Base-by-base conservation (phyloP, 1,140 invertebrate genomes). In the Hermatobates lingyangjiaoensis region DNA sequence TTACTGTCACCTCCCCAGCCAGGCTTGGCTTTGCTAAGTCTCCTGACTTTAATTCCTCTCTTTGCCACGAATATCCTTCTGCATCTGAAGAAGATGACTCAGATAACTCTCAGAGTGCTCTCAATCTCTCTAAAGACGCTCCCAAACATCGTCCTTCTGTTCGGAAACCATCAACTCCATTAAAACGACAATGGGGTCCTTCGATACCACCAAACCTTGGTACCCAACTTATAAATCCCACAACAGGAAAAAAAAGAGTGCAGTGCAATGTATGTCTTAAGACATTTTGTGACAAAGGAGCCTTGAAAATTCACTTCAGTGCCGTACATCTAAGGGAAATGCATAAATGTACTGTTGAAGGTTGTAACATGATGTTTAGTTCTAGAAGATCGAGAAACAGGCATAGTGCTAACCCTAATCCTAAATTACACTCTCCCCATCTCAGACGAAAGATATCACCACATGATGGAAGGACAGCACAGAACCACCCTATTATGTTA, bases 281-380 rank as follows among this genome's bases (percentile, higher is more conserved):
- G 68, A 98, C 94, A 26, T 99, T 98, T 70, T 99, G 96, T 73
- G 96, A 99, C 72, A 99, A 98, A 71, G 93, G 93, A 48, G 96
- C 96, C 0, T 72, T 99, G 1, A 99, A 99, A 69, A 99, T 99
- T 23, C 96, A 99, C 64, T 98, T 97, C 63, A 97, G 92, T 44
- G 95, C 96, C 0, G 96, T 99, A 4, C 96, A 99, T 67, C 66
- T 98, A 51, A 77, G 90, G 20, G 96, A 99, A 71, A 98, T 98
- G 94, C 95, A 99, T 67, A 93, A 92, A 65, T 99, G 95, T 64
- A 96, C 93, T 0, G 91, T 98, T 0, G 86, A 92, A 61, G 94
- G 95, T 0, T 99, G 95, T 68, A 96, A 87, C 63, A 98, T 97
- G 89, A 95, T 96, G 87, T 98, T 99, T 64, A 96, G 91, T 65